Evolutionary conservation across 64 coral and sea anemone genomes (phyloP).

Genomic region (Pocillopora damicornis): DNA sequence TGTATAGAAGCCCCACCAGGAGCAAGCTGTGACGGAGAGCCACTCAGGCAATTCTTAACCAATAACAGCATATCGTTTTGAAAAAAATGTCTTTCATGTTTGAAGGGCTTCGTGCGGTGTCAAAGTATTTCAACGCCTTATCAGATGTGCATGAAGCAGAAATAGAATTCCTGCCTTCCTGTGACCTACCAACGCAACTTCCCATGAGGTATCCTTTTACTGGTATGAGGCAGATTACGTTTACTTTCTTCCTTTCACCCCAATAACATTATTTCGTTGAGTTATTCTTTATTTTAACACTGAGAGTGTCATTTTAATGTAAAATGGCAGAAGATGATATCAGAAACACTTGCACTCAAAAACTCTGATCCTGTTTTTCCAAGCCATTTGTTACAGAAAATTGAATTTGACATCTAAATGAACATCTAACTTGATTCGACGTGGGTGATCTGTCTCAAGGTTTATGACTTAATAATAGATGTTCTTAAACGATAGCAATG

Average conservation of each 20-base stretch:
- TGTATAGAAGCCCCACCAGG: background rate
- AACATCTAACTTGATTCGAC: background rate
- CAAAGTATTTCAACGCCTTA: background rate
- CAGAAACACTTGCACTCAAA: too few relatives aligned
- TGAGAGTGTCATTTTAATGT: too few relatives aligned
- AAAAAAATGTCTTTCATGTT: background rate
- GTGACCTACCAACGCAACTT: constrained; percentile 1
- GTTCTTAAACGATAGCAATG: background rate
- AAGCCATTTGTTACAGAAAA: too few relatives aligned
- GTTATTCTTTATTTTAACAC: too few relatives aligned
- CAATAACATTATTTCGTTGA: too few relatives aligned
- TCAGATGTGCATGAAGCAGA: too few relatives aligned
- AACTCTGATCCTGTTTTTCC: too few relatives aligned
- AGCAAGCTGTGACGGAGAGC: background rate
- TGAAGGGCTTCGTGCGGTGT: background rate
- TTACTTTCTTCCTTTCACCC: too few relatives aligned
- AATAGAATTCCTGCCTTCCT: background rate
- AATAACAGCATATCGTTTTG: background rate
- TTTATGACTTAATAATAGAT: background rate
- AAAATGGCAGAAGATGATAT: too few relatives aligned
- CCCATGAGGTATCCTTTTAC: too few relatives aligned
- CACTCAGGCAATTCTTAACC: background rate
- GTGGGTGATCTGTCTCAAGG: background rate
- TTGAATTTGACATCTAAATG: too few relatives aligned
- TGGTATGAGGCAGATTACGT: too few relatives aligned